phyloP scores from a whole-genome alignment of 2,888 invertebrate species.

The Chrysolina oricalcia region DNA sequence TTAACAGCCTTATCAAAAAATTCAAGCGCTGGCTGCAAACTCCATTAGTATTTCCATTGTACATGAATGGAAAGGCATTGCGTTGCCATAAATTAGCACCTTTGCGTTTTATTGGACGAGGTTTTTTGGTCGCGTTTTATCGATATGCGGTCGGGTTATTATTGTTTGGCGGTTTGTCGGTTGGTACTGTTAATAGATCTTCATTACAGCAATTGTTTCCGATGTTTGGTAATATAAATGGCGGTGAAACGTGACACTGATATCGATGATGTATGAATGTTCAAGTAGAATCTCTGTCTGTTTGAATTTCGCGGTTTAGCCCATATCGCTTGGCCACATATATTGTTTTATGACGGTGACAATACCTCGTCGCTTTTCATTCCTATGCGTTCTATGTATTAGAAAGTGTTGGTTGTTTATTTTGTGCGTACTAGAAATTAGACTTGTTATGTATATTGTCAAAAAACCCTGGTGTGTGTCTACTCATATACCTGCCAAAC shows the following conservation, averaged over 20 bases:
- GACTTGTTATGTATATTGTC: too few relatives aligned
- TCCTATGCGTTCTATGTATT: too few relatives aligned
- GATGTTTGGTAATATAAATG: not conserved
- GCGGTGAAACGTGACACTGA: not conserved
- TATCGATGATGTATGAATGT: not conserved
- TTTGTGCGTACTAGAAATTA: too few relatives aligned
- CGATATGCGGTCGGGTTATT: not conserved
- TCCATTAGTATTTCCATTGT: slow-evolving; percentile 14
- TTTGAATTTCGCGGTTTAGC: too few relatives aligned
- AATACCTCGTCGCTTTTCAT: too few relatives aligned
- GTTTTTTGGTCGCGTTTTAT: slow-evolving; percentile 12
- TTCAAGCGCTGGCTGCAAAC: not conserved
- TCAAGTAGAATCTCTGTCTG: not conserved
- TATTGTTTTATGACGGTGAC: too few relatives aligned
- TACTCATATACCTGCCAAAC: too few relatives aligned
- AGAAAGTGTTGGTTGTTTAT: too few relatives aligned
- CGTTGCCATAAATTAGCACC: not conserved
- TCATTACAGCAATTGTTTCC: not conserved
- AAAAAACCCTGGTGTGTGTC: too few relatives aligned
- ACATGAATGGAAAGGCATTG: slow-evolving; percentile 8
- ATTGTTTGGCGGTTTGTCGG: not conserved
- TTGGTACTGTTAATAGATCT: slow-evolving; percentile 14
- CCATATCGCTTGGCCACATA: too few relatives aligned
- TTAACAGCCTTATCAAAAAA: slow-evolving; percentile 3
- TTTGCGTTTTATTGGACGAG: slow-evolving; percentile 13